These are phyloP conservation scores for Entomobrya multifasciata DNA, from an alignment of 2,888 invertebrate species.

Conservation along the genomic window DNA sequence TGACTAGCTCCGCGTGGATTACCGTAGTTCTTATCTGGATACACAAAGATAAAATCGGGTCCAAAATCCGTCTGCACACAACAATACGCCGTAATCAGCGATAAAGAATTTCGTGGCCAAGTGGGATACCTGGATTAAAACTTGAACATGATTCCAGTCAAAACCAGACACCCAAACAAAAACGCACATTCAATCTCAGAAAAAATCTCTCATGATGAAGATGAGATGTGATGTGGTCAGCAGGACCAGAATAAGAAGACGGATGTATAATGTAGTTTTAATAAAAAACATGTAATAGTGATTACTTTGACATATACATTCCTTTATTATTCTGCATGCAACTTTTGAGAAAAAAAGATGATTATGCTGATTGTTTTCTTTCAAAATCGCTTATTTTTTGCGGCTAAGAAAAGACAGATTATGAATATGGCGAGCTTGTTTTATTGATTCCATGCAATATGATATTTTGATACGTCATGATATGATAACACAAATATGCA, in stretches of 20 bases:
- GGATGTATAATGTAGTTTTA: slow-evolving; percentile 20
- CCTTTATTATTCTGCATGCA: slow-evolving; percentile 21
- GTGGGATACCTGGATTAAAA: not conserved
- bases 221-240: not conserved
- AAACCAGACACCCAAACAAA: too few species aligned
- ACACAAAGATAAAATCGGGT: not conserved
- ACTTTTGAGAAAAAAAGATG: not conserved
- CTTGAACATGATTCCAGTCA: not conserved
- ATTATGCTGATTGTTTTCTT: not conserved
- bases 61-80: not conserved
- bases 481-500: not conserved
- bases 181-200: not conserved
- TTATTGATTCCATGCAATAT: too few species aligned
- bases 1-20: not conserved
- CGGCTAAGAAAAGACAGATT: not conserved
- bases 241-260: slow-evolving; percentile 19
- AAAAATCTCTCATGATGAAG: not conserved
- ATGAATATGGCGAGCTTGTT: not conserved
- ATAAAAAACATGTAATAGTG: not conserved
- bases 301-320: slow-evolving; percentile 34
- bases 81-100: too few species aligned
- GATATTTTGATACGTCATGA: too few species aligned
- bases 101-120: not conserved
- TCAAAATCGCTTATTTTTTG: not conserved
- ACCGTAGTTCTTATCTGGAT: too few species aligned